Base-by-base conservation (phyloP, 1,140 invertebrate species). In the Heliconius congener region DNA sequence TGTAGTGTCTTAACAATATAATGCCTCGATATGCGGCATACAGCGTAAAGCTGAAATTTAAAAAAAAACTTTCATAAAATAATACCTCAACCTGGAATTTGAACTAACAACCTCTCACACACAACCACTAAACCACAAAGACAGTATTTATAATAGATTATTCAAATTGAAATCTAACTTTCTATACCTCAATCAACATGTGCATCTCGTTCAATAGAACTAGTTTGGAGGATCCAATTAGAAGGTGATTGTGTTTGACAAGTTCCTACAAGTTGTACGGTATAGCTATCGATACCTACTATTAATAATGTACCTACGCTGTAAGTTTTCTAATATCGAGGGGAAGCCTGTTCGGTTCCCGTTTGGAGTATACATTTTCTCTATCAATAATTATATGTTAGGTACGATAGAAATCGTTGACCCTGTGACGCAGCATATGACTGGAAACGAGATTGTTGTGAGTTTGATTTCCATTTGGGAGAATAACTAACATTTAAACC, bases 191-290 rank as follows among this genome's bases (percentile, higher is more conserved):
- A 66, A 66, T 66, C 60, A 66, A 66, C 30, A 66, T 66, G 60
- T 66, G 60, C 60, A 66, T 66, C 60, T 66, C 60, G 60, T 30
- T 16, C 13, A 52, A 77, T 46, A 27, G 71, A 78, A 78, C 23
- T 73, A 73, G 37, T 55, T 74, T 74, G 27, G 39, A 46, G 27
- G 50, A 74, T 74, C 73, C 46, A 74, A 74, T 74, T 74, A 74
- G 73, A 52, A 30, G 46, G 27, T 18, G 46, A 74, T 74, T 34
- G 73, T 52, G 39, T 55, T 74, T 50, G 73, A 74, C 73, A 74
- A 74, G 73, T 52, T 74, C 42, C 73, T 55, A 8, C 50, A 74
- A 74, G 73, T 55, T 27, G 18, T 72, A 72, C 19, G 37, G 39
- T 11, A 72, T 2, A 37, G 71, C 19, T 72, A 19, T 72, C 39